phyloP scores from a whole-genome alignment of 1,140 invertebrate species.

The Delia radicum region DNA sequence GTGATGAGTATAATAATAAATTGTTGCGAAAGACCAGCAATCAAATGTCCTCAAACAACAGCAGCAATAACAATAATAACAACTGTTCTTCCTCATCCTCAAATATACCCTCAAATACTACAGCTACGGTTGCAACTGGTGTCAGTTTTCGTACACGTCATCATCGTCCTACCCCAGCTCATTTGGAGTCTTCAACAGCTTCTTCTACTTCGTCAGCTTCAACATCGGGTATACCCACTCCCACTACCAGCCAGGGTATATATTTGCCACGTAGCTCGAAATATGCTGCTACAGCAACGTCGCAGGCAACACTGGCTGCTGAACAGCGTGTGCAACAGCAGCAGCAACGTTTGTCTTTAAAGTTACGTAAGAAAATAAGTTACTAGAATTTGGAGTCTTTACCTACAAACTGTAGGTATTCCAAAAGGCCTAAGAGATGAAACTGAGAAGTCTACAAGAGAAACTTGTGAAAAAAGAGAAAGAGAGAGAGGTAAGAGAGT shows the following conservation, averaged over 20 bases:
- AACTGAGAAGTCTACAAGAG: not conserved
- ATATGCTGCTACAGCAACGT: slow-evolving; percentile 18
- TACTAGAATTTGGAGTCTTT: slow-evolving; percentile 33
- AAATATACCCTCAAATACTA: not conserved
- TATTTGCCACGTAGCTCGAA: slow-evolving; percentile 37
- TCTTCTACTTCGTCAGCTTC: slow-evolving; percentile 45
- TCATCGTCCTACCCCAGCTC: slow-evolving; percentile 28
- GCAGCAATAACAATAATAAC: slow-evolving; percentile 30
- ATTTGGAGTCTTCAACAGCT: slow-evolving; percentile 39
- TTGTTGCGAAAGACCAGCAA: slow-evolving; percentile 43
- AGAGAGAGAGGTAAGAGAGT: not conserved
- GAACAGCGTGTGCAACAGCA: slow-evolving; percentile 29
- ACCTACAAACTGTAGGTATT: not conserved
- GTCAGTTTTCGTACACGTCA: slow-evolving; percentile 37
- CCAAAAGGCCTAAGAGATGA: not conserved
- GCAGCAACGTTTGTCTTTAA: slow-evolving; percentile 35
- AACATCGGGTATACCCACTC: slow-evolving; percentile 49
- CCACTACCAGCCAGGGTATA: slow-evolving; percentile 37
- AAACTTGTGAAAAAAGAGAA: not conserved
- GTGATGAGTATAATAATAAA: slow-evolving; percentile 53
- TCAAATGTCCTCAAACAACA: not conserved
- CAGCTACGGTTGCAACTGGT: not conserved
- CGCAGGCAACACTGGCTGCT: not conserved
- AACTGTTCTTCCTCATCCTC: slow-evolving; percentile 1
- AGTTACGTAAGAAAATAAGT: slow-evolving; percentile 53